These are phyloP conservation scores for Oasisia sp. DNA, from an alignment of 2,888 invertebrate species.

Conservation along the genomic window DNA sequence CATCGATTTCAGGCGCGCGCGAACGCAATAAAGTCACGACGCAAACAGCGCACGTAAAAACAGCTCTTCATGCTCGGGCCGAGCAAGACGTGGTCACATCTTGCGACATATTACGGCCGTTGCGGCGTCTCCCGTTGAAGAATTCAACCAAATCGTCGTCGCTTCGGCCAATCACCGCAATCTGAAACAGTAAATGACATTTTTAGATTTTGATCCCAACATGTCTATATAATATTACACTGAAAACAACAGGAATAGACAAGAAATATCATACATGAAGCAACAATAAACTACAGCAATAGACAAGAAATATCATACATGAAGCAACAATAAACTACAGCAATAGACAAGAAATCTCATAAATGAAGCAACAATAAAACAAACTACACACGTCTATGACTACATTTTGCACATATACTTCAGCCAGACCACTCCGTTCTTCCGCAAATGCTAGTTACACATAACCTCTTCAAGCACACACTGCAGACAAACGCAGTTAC, in stretches of 20 bases:
- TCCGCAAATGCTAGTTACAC: neutral
- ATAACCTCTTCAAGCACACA: neutral
- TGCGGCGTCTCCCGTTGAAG: neutral
- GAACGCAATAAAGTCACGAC: neutral
- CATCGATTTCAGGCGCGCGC: neutral
- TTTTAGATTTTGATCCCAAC: neutral
- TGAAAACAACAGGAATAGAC: neutral
- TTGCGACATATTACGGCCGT: neutral
- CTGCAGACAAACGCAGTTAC: neutral
- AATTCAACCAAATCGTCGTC: neutral
- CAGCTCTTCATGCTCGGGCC: neutral
- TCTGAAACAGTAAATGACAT: neutral
- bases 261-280: neutral
- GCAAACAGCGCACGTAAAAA: neutral
- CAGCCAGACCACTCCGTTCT: neutral
- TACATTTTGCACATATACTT: neutral
- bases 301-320: neutral
- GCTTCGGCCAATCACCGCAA: neutral
- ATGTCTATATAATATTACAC: neutral
- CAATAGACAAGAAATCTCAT: neutral
- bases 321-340: neutral
- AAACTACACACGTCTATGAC: neutral
- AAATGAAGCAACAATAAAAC: neutral
- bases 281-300: neutral
- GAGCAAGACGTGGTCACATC: neutral